Base-by-base conservation (phyloP, 1,140 invertebrate species). In the Drosophila persimilis region DNA sequence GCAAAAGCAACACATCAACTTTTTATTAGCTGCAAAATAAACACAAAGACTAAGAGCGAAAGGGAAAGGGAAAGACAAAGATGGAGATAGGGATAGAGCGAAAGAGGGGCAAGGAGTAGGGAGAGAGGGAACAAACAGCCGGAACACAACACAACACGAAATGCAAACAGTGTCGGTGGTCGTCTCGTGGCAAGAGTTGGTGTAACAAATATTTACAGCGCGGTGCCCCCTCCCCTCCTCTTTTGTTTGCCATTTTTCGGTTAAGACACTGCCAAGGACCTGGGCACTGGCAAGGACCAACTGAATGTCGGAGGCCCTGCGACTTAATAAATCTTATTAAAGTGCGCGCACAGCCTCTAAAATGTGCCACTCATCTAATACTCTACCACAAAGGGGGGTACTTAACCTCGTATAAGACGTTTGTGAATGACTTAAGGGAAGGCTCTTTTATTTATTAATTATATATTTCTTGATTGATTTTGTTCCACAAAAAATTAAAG, bases 321-420 rank as follows among this genome's bases (percentile, higher is more conserved):
- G 73, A 86, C 81, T 86, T 86, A 81, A 86, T 86, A 86, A 86
- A 86, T 86, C 81, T 78, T 86, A 80, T 86, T 86, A 81, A 86
- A 86, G 81, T 86, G 75, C 65, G 64, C 81, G 11, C 13, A 64
- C 62, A 55, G 73, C 59, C 74, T 77, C 69, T 75, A 78, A 86
- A 86, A 80, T 78, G 77, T 75, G 69, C 63, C 71, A 56, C 56
- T 39, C 35, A 39, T 39, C 4, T 39, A 39, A 39, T 39, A 39
- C 35, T 4, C 35, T 39, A 13, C 35, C 35, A 4, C 4, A 13
- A 13, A 26, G 6, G 5, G 1, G 11, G 11, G 4, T 39, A 13
- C 3, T 4, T 4, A 11, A 5, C 5, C 35, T 39, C 13, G 0
- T 39, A 5, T 13, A 1, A 13, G 11, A 11, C 3, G 9, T 1